Evolutionary conservation across 2,888 invertebrate species (phyloP).

Genomic region (Agrotis segetum): DNA sequence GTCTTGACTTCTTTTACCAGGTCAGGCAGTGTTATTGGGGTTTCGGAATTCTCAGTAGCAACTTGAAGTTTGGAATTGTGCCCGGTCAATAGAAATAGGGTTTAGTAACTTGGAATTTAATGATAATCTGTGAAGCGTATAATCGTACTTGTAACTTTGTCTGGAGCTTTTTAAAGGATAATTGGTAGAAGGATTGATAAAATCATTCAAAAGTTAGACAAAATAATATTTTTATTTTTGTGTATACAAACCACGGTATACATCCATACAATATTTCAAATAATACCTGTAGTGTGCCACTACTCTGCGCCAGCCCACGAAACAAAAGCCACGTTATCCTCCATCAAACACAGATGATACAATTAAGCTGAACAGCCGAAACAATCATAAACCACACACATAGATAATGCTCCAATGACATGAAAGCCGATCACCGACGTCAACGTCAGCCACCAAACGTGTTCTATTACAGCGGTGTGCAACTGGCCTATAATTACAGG

Average conservation of each 20-base stretch:
- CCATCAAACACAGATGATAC: constrained; percentile 50
- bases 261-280: constrained; percentile 1
- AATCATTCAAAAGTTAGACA: neutral
- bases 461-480: constrained; percentile 44
- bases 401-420: constrained; percentile 14
- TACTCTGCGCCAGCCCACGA: neutral
- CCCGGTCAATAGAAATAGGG: constrained; percentile 29
- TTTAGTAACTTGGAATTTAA: constrained; percentile 10
- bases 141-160: neutral
- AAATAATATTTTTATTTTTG: neutral
- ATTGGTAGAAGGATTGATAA: neutral
- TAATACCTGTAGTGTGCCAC: constrained; percentile 6
- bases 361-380: constrained; percentile 45
- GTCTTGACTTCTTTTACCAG: constrained; percentile 25
- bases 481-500: constrained; percentile 49
- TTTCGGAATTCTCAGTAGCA: constrained; percentile 23
- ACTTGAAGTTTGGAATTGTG: constrained; percentile 35
- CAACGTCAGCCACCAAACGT: constrained; percentile 34
- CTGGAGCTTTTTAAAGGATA: neutral
- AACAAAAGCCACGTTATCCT: constrained; percentile 31
- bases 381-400: constrained; percentile 54
- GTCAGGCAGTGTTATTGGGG: constrained; percentile 23
- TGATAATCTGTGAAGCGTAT: neutral
- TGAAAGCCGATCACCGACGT: constrained; percentile 45
- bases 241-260: neutral